Conservation (phyloP, 2,888 invertebrate species). For the Phyllotreta striolata region DNA sequence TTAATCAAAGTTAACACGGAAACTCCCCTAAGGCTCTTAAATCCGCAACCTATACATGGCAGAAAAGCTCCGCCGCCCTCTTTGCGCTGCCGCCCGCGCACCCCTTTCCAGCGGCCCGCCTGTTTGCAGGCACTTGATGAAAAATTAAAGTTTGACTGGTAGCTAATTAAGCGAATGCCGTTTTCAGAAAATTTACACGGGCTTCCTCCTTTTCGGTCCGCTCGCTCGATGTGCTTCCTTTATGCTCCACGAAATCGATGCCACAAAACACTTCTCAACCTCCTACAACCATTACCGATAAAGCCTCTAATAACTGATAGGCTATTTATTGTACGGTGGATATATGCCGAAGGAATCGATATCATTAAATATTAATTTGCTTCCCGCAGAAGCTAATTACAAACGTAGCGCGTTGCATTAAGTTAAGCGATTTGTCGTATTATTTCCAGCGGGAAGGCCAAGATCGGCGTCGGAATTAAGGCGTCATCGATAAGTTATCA, state of each 20-base stretch:
- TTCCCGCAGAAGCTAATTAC: neutral
- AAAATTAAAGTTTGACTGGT: constrained; percentile 49
- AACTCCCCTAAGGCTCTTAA: constrained; percentile 30
- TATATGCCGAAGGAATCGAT: too few relatives aligned
- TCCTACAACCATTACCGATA: too few relatives aligned
- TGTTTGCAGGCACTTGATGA: constrained; percentile 38
- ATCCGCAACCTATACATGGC: constrained; percentile 30
- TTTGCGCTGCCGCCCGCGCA: neutral
- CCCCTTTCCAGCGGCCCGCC: neutral
- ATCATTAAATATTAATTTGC: neutral
- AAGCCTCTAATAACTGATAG: too few relatives aligned
- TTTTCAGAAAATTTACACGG: constrained; percentile 47
- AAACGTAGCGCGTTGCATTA: neutral
- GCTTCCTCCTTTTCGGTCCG: constrained; percentile 42
- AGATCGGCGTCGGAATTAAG: constrained; percentile 15
- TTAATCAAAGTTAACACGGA: constrained; percentile 33
- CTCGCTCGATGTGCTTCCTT: too few relatives aligned
- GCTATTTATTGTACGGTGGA: too few relatives aligned
- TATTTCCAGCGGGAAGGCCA: constrained; percentile 3
- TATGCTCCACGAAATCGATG: too few relatives aligned
- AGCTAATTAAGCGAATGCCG: constrained; percentile 48
- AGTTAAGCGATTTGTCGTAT: constrained; percentile 9
- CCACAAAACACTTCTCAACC: too few relatives aligned
- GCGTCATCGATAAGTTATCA: constrained; percentile 31
- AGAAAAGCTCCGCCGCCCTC: constrained; percentile 14